Evolutionary conservation across 2,888 invertebrate genomes (phyloP), one percentile per base, ranked within the genome.

Genomic region (Stramonita haemastoma): DNA sequence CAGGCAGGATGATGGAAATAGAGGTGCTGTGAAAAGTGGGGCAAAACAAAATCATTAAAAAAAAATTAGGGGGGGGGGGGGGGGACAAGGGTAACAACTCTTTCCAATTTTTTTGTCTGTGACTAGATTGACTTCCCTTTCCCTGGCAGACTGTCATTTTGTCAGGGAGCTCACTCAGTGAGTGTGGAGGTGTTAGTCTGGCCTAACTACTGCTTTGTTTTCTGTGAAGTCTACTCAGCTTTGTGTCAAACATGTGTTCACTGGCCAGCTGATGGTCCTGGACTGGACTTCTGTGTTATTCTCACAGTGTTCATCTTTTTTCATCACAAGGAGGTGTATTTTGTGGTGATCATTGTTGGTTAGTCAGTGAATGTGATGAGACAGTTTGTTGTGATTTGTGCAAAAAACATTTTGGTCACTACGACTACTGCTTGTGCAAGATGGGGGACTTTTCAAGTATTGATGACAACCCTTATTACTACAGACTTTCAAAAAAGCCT

Each of bases 401-500:
- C 46, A 2, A 46, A 2, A 46, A 46, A 8, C n/a, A 5, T 46
- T 2, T 46, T 46, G 46, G 46, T 46, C 46, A 46, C 46, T 46
- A 46, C 46, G 2, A 32, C 15, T 32, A 32, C 32, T 79, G 13
- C 34, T n/a, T 15, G 32, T 86, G 13, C 86, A 86, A 86, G 34
- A 86, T 86, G 86, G 86, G 86, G 32, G 86, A 86, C 26, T 32
- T 32, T 34, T 22, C 86, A n/a, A 22, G 22, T 34, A 5, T 34
- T 1, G 86, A 86, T 32, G 86, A 86, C 32, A 86, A 86, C 22
- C 86, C 86, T 66, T 86, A 34, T 22, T 66, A 60, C 86, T 66
- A 29, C 22, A 86, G 34, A 13, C 11, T 19, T 32, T 22, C 66
- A 19, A 57, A 34, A 66, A 66, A 86, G 26, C 60, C 86, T 86